phyloP scores from a whole-genome alignment of 2,113 vertebrate genomes.

The Albula goreensis region DNA sequence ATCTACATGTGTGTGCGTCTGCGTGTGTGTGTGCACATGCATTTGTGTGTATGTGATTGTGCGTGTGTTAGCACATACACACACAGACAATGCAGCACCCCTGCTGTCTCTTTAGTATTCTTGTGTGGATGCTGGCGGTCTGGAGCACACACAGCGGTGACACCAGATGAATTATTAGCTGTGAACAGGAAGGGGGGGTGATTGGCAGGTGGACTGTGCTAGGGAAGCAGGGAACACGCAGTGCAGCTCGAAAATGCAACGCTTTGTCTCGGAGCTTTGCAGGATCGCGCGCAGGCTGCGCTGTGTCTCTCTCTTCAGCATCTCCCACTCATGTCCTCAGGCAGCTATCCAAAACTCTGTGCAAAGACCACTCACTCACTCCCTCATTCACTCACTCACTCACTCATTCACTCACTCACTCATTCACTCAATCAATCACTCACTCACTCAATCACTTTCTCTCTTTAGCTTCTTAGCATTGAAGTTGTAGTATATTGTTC shows the following conservation, averaged over 20 bases:
- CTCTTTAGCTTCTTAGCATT: background rate
- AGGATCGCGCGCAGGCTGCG: background rate
- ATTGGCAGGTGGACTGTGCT: conserved; percentile 33
- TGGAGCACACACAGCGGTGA: conserved; percentile 12
- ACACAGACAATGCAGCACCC: background rate
- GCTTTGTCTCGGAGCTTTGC: conserved; percentile 6
- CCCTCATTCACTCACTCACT: background rate
- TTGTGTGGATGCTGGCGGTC: background rate
- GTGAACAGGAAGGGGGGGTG: background rate
- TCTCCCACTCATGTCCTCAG: background rate
- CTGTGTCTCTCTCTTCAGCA: background rate
- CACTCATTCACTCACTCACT: background rate
- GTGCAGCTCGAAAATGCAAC: background rate
- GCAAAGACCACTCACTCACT: background rate
- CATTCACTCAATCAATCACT: background rate
- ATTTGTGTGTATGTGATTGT: background rate
- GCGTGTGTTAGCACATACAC: background rate
- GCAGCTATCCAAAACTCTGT: too few relatives aligned
- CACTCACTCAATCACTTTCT: background rate
- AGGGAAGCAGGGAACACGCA: conserved; percentile 10
- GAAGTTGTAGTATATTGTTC: background rate
- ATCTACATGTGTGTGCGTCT: conserved; percentile 9
- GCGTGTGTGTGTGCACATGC: background rate
- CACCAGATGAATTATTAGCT: conserved; percentile 31
- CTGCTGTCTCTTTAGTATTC: conserved; percentile 29